Conservation (phyloP, 1,140 invertebrate species). For the Acromyrmex echinatior region DNA sequence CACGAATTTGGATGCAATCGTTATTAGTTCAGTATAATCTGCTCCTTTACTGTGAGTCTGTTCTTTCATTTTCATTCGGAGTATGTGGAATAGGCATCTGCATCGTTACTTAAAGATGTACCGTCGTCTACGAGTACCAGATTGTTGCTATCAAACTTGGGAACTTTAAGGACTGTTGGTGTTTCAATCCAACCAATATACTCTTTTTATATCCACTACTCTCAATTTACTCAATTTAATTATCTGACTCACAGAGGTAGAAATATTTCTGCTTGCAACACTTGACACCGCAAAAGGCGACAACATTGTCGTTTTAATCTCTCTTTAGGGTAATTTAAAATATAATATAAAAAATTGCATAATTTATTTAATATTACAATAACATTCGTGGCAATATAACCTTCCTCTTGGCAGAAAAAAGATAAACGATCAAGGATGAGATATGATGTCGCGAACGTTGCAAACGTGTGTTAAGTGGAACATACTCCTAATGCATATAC, state of each 20-base stretch:
- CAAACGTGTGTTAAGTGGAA: too few species aligned
- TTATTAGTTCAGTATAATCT: too few species aligned
- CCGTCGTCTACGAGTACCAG: slow-evolving; percentile 98
- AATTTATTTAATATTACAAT: too few species aligned
- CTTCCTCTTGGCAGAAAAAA: too few species aligned
- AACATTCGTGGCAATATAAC: too few species aligned
- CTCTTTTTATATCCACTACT: slow-evolving; percentile 99
- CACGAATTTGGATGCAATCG: slow-evolving; percentile 89
- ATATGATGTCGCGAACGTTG: too few species aligned
- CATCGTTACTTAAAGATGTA: slow-evolving; percentile 92
- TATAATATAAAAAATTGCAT: background rate
- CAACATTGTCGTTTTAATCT: background rate
- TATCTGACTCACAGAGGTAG: slow-evolving; percentile 89
- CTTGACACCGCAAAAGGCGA: slow-evolving; percentile 15
- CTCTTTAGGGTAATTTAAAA: background rate
- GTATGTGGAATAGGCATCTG: too few species aligned
- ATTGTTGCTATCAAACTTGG: slow-evolving; percentile 97
- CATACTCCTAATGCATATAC: too few species aligned
- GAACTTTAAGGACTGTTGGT: slow-evolving; percentile 94
- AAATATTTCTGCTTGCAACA: slow-evolving; percentile 84
- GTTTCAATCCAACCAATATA: slow-evolving; percentile 95
- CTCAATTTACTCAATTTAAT: slow-evolving; percentile 92
- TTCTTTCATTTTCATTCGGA: too few species aligned
- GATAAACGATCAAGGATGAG: too few species aligned
- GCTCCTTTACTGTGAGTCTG: too few species aligned